These are phyloP conservation scores for Danio choprae DNA, from an alignment of 2,797 vertebrate genomes.

Conservation along the genomic window DNA sequence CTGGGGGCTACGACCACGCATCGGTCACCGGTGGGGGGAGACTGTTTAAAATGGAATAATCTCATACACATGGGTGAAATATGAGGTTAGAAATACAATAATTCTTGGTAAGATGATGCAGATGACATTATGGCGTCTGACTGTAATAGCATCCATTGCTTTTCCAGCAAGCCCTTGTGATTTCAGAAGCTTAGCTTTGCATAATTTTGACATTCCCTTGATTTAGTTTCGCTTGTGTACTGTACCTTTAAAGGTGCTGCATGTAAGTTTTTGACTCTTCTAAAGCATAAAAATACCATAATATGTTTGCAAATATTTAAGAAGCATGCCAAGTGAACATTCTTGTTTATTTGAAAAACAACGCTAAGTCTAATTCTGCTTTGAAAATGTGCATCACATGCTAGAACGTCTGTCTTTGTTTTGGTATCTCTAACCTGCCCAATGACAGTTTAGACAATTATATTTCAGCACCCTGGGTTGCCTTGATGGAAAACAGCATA, in stretches of 20 bases:
- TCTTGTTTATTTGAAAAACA: too few relatives aligned
- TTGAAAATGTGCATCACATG: too few relatives aligned
- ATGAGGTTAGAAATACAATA: slow-evolving; percentile 13
- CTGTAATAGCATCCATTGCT: slow-evolving; percentile 1
- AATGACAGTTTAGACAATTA: too few relatives aligned
- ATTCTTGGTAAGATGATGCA: slow-evolving; percentile 16
- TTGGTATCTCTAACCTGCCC: too few relatives aligned
- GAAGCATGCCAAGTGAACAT: too few relatives aligned
- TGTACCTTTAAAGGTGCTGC: background rate
- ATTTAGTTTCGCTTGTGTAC: background rate
- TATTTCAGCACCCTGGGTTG: too few relatives aligned
- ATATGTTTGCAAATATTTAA: too few relatives aligned
- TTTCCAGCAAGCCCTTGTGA: slow-evolving; percentile 14
- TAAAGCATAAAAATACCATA: too few relatives aligned
- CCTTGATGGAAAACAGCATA: too few relatives aligned
- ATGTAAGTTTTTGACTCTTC: too few relatives aligned
- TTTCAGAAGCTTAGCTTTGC: slow-evolving; percentile 9
- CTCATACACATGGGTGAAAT: slow-evolving; percentile 4
- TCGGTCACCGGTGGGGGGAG: background rate
- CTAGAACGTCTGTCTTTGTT: too few relatives aligned
- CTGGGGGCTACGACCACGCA: background rate
- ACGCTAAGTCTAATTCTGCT: too few relatives aligned
- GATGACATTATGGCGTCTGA: background rate
- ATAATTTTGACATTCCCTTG: background rate
- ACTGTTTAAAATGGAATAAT: slow-evolving; percentile 29